phyloP scores from a whole-genome alignment of 2,888 invertebrate species.

The Lasius fuliginosus region DNA sequence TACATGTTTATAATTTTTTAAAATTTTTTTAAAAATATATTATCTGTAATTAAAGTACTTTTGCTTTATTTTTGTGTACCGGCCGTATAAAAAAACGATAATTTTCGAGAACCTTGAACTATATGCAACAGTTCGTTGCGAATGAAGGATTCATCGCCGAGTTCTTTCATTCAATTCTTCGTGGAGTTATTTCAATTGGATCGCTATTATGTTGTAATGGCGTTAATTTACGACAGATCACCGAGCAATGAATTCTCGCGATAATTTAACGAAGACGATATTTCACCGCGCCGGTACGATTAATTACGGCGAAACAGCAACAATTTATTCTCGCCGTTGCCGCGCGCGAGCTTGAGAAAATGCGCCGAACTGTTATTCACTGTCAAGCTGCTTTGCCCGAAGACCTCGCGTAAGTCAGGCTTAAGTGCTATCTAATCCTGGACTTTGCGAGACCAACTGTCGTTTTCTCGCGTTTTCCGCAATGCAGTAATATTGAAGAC shows the following conservation, averaged over 20 bases:
- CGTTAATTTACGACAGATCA: conserved; percentile 51
- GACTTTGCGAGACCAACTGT: conserved; percentile 1
- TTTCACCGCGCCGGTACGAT: conserved; percentile 47
- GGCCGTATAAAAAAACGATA: too few relatives aligned
- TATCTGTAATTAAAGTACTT: too few relatives aligned
- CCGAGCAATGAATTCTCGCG: conserved; percentile 42
- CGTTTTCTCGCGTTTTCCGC: conserved; percentile 32
- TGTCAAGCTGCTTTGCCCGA: conserved; percentile 28
- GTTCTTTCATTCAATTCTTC: conserved; percentile 2
- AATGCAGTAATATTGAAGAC: conserved; percentile 39
- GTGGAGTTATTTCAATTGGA: conserved; percentile 40
- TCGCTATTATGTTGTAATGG: conserved; percentile 38
- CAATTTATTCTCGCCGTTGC: conserved; percentile 53
- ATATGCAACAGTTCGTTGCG: too few relatives aligned
- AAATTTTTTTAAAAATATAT: too few relatives aligned
- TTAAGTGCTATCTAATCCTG: conserved; percentile 58
- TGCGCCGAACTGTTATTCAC: conserved; percentile 54
- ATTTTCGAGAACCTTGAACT: too few relatives aligned
- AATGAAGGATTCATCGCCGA: background rate
- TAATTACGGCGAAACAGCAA: conserved; percentile 55
- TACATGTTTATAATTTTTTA: background rate
- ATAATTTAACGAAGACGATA: conserved; percentile 52
- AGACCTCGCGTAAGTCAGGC: conserved; percentile 38
- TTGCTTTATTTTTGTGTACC: too few relatives aligned
- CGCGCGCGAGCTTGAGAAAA: conserved; percentile 54